phyloP scores from a whole-genome alignment of 2,888 invertebrate species.

The Hypercompe scribonia region DNA sequence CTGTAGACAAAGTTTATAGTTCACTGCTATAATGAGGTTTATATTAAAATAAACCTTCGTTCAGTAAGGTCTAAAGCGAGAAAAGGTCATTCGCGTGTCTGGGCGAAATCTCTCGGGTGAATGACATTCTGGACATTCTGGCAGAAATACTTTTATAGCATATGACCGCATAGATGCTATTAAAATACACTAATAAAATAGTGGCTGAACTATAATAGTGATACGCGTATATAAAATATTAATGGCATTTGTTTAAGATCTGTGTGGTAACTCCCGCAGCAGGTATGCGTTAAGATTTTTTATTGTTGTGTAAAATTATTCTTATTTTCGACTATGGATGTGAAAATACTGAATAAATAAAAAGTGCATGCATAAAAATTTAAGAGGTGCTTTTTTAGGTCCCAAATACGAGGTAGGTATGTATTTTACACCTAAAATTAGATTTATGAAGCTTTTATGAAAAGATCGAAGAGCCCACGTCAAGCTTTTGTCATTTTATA shows the following conservation, averaged over 20 bases:
- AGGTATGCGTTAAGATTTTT: not conserved
- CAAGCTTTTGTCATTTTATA: not conserved
- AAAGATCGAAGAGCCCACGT: not conserved
- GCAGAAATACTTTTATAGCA: constrained; percentile 19
- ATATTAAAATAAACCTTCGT: constrained; percentile 6
- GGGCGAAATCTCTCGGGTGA: constrained; percentile 28
- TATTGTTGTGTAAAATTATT: not conserved
- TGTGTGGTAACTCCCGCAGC: constrained; percentile 19
- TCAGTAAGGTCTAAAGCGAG: constrained; percentile 5
- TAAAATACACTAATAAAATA: constrained; percentile 29
- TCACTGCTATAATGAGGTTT: not conserved
- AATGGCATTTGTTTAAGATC: constrained; percentile 42
- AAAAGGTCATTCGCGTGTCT: constrained; percentile 22
- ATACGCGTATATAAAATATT: constrained; percentile 39
- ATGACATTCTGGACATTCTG: constrained; percentile 32
- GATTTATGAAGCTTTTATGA: not conserved
- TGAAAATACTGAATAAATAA: not conserved
- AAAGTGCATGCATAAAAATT: not conserved
- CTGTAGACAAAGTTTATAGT: not conserved
- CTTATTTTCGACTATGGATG: not conserved
- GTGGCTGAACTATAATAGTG: constrained; percentile 22
- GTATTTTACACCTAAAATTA: not conserved
- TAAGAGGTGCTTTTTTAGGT: not conserved
- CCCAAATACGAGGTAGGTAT: too few relatives aligned
- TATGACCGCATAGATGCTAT: constrained; percentile 11